phyloP scores from a whole-genome alignment of 2,113 vertebrate species.

The Zapornia atra region DNA sequence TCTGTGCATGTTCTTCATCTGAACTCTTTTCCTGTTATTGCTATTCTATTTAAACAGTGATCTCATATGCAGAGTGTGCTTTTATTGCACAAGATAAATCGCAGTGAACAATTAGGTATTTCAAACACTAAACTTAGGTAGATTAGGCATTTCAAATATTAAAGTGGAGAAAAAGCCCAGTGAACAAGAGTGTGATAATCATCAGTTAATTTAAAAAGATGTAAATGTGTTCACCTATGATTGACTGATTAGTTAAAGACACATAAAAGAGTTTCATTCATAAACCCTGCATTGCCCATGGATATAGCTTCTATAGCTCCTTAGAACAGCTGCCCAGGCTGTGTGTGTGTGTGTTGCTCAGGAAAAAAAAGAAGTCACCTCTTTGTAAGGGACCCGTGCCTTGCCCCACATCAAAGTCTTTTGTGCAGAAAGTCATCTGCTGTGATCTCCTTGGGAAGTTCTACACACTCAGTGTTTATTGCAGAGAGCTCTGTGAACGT shows the following conservation, averaged over 20 bases:
- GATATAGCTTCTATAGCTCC: not conserved
- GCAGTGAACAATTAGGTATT: slow-evolving; percentile 47
- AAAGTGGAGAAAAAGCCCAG: not conserved
- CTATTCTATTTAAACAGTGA: not conserved
- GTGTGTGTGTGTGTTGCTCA: not conserved
- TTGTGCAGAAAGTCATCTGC: not conserved
- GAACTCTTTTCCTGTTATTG: not conserved
- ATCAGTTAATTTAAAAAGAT: slow-evolving; percentile 51
- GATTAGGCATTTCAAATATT: slow-evolving; percentile 61
- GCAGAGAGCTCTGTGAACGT: not conserved
- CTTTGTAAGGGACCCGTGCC: not conserved
- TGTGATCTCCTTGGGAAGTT: not conserved
- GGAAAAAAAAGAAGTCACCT: not conserved
- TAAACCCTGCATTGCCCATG: not conserved
- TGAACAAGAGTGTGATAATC: slow-evolving; percentile 1
- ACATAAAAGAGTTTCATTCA: slow-evolving; percentile 4
- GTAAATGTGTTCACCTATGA: slow-evolving; percentile 21
- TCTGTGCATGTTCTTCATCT: not conserved
- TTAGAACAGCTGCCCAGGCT: not conserved
- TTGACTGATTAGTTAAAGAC: slow-evolving; percentile 40
- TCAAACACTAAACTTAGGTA: slow-evolving; percentile 46
- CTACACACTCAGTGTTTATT: not conserved
- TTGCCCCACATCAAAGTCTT: not conserved
- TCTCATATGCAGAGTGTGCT: not conserved
- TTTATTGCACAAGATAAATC: slow-evolving; percentile 39